These are phyloP conservation scores for Nerophis ophidion DNA, from an alignment of 2,113 vertebrate species.

Conservation along the genomic window DNA sequence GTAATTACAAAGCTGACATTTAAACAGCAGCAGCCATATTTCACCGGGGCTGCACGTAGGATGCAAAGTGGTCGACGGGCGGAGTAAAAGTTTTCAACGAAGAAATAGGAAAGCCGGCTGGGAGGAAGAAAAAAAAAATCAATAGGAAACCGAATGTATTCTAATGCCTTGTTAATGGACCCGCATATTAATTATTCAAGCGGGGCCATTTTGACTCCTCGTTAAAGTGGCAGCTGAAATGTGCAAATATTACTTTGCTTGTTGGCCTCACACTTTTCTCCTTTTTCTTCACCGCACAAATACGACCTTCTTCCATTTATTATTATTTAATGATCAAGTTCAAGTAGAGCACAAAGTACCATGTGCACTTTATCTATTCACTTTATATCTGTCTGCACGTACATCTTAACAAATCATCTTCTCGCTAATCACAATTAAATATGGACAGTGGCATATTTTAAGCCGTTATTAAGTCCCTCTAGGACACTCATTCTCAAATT, in stretches of 20 bases:
- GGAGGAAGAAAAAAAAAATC: constrained; percentile 56
- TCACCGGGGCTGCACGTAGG: constrained; percentile 50
- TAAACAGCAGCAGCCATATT: constrained; percentile 71
- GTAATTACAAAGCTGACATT: constrained; percentile 77
- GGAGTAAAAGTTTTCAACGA: constrained; percentile 64
- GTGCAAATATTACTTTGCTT: constrained; percentile 57
- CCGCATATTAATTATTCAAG: constrained; percentile 78
- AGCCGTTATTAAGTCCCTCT: too few relatives aligned
- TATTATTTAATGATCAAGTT: neutral
- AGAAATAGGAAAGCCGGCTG: constrained; percentile 24
- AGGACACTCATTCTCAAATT: too few relatives aligned
- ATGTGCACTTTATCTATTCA: too few relatives aligned
- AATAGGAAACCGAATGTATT: constrained; percentile 75
- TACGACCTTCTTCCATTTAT: neutral
- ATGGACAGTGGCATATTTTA: too few relatives aligned
- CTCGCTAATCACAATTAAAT: too few relatives aligned
- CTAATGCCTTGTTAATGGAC: constrained; percentile 79
- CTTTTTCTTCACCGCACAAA: constrained; percentile 18
- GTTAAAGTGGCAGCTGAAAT: constrained; percentile 74
- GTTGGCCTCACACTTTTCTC: constrained; percentile 46
- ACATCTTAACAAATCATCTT: too few relatives aligned
- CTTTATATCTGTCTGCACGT: too few relatives aligned
- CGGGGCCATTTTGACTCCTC: constrained; percentile 75
- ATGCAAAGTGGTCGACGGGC: constrained; percentile 55
- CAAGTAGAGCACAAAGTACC: too few relatives aligned